Evolutionary conservation across 1,140 invertebrate species (phyloP), one percentile per base, ranked within the genome.

Genomic region (Chelonus insularis): DNA sequence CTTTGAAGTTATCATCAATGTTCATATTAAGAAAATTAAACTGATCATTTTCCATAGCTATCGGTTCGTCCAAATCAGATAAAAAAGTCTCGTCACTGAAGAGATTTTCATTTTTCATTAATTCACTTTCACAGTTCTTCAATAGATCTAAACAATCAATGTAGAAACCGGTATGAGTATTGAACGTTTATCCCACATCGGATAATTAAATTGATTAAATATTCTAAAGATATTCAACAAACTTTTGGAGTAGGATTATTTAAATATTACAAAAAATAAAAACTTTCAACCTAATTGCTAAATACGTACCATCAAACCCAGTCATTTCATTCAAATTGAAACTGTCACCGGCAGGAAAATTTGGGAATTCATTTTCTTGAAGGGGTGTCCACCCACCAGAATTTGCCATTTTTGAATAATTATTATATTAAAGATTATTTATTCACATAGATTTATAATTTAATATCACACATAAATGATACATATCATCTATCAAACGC

Each of bases 251-350:
- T n/a, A n/a, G n/a, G n/a, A n/a, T n/a, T n/a, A n/a, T n/a, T n/a
- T n/a, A n/a, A n/a, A n/a, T n/a, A n/a, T n/a, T n/a, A n/a, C n/a
- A 43, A 43, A 25, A 18, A 41, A 60, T 16, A 20, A 29, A 54
- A n/a, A 43, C 20, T n/a, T 29, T 7, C 8, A n/a, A 9, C 21
- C 4, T 23, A 29, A 43, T 48, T n/a, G 20, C 36, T 63, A 25
- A 54, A 1, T 54, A 68, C 75, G 51, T 71, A 80, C 79, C 79
- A 65, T 81, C 77, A 20, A 81, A 76, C 25, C 76, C 77, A 62
- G 73, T 68, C 57, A 80, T 72, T 71, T 79, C 78, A 37, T 78
- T 80, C 5, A 81, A 72, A 69, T 78, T 76, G 32, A 81, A 79
- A 20, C 59, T 72, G 55, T 79, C 77, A 60, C 61, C 66, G 1